Conservation (phyloP, 2,113 vertebrate species). For the Galeopterus variegatus region DNA sequence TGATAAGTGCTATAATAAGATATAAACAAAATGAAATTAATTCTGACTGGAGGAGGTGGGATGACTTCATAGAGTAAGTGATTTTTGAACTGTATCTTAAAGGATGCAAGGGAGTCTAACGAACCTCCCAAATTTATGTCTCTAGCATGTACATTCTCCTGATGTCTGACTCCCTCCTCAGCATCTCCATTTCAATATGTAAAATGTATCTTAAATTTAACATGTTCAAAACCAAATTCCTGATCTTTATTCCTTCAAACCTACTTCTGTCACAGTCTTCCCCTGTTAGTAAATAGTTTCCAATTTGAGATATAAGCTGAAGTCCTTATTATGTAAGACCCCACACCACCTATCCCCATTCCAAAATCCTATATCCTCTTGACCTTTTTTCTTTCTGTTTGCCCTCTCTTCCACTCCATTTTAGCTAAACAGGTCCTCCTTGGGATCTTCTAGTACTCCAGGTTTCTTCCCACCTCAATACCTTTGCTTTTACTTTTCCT, state of each 20-base stretch:
- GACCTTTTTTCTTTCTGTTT: background rate
- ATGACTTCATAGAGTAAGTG: slow-evolving; percentile 28
- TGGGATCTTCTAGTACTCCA: background rate
- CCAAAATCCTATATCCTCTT: background rate
- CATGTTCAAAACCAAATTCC: slow-evolving; percentile 6
- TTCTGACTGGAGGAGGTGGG: background rate
- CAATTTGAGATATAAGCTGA: background rate
- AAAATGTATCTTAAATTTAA: background rate
- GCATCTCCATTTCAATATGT: background rate
- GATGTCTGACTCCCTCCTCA: background rate
- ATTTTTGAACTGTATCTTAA: background rate
- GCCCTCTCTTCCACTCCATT: background rate
- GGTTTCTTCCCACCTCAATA: background rate
- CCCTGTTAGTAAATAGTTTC: background rate
- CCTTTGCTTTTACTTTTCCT: background rate
- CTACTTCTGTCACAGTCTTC: background rate
- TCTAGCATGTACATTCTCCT: background rate
- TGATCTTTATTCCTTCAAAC: background rate
- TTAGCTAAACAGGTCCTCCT: background rate
- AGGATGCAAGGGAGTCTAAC: background rate
- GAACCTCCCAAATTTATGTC: background rate
- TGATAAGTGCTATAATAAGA: background rate
- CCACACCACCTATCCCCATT: rapidly evolving
- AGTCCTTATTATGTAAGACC: background rate
- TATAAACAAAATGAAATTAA: slow-evolving; percentile 10